Percentiles rank a stretch among this genome's conserved stretches.
phyloP scores from a whole-genome alignment of 2,888 invertebrate genomes.

The Habrosyne pyritoides region DNA sequence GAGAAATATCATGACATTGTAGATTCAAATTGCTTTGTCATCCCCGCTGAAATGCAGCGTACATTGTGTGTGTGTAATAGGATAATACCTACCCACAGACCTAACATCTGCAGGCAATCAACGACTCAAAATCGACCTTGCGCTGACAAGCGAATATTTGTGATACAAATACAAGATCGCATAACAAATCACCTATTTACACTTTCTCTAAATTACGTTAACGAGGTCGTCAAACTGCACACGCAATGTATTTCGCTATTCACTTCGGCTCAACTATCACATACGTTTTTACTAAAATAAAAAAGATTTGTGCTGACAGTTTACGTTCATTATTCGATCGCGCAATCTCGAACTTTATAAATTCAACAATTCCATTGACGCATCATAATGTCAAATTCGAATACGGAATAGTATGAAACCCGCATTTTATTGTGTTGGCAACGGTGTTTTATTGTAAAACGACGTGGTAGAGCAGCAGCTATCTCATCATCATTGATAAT shows the following conservation, averaged over 20 bases:
- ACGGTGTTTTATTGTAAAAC: conserved; percentile 65
- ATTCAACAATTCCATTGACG: conserved; percentile 46
- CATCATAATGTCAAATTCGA: conserved; percentile 31
- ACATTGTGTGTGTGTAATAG: background rate
- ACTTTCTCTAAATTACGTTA: conserved; percentile 46
- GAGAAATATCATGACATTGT: background rate
- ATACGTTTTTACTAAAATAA: conserved; percentile 30
- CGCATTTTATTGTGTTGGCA: conserved; percentile 59
- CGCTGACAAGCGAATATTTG: conserved; percentile 21
- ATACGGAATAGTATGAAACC: conserved; percentile 35
- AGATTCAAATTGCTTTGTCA: background rate
- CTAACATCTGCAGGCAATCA: conserved; percentile 19
- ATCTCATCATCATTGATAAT: conserved; percentile 82
- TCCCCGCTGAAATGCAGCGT: background rate
- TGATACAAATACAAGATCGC: conserved; percentile 35
- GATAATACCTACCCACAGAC: background rate
- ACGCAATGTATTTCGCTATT: conserved; percentile 48
- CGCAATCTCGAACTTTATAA: conserved; percentile 39
- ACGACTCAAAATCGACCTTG: conserved; percentile 41
- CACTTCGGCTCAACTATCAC: conserved; percentile 29
- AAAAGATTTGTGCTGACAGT: conserved; percentile 16
- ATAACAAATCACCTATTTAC: conserved; percentile 44
- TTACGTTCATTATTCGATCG: conserved; percentile 21
- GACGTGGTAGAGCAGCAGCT: conserved; percentile 62
- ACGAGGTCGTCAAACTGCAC: conserved; percentile 44